phyloP scores from a whole-genome alignment of 2,888 invertebrate species.

The Hydroisotoma schaefferi region DNA sequence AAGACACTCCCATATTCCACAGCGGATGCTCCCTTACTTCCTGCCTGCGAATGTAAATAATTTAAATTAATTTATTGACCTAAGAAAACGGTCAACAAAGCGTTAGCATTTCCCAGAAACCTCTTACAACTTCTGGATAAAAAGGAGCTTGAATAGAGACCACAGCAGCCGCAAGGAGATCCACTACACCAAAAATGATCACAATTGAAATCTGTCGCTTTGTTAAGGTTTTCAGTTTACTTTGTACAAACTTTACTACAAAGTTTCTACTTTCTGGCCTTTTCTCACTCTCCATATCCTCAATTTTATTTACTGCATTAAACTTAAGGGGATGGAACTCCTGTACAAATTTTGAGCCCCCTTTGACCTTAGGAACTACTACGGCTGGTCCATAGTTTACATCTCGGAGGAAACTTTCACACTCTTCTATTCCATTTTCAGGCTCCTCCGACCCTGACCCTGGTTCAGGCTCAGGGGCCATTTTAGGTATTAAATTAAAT shows the following conservation, averaged over 20 bases:
- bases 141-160: constrained; percentile 56
- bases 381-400: no score
- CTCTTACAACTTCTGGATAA: constrained; percentile 53
- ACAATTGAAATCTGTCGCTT: not conserved
- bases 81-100: no score
- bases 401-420: no score
- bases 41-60: constrained; percentile 51
- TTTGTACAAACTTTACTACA: not conserved
- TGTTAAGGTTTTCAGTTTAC: not conserved
- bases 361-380: no score
- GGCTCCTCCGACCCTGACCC: no score
- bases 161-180: constrained; percentile 54
- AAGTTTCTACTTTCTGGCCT: not conserved
- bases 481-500: no score
- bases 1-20: constrained; percentile 57
- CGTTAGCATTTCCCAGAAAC: not conserved
- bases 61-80: not conserved
- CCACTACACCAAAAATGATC: constrained; percentile 47
- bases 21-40: constrained; percentile 54
- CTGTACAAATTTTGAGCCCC: no score
- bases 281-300: not conserved
- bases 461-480: no score
- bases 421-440: no score
- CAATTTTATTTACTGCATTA: no score
- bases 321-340: no score